Conservation (phyloP, 1,140 invertebrate species). For the Hydropsyche tenuis region DNA sequence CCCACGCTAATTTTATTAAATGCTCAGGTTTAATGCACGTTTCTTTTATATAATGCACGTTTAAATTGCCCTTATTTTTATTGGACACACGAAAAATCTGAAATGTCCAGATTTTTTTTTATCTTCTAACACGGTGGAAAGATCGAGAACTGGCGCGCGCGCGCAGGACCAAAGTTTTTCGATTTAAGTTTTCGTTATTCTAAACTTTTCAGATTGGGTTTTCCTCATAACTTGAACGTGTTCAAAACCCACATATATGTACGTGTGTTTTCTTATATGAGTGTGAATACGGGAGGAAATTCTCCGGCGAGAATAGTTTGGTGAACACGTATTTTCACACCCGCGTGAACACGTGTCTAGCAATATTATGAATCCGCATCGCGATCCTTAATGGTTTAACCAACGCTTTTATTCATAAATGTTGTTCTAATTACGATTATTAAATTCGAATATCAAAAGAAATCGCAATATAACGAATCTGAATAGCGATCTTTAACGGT, state of each 20-base stretch:
- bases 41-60: too few species aligned
- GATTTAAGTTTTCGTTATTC: conserved; percentile 35
- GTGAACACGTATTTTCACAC: conserved; percentile 9
- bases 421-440: too few species aligned
- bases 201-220: conserved; percentile 32
- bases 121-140: background rate
- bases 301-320: conserved; percentile 10
- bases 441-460: too few species aligned
- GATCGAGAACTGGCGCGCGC: too few species aligned
- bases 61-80: too few species aligned
- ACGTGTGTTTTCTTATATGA: background rate
- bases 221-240: conserved; percentile 30
- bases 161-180: conserved; percentile 21
- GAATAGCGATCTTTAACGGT: too few species aligned
- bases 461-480: too few species aligned
- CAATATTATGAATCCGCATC: background rate
- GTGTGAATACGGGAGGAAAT: background rate
- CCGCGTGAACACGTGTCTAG: conserved; percentile 15
- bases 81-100: background rate
- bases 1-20: too few species aligned
- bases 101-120: conserved; percentile 13
- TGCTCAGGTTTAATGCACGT: too few species aligned
- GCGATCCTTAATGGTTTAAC: background rate
- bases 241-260: background rate
- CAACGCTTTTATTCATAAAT: background rate